These are phyloP conservation scores for Drosophila setifemur DNA, from an alignment of 1,140 invertebrate species.

Conservation along the genomic window DNA sequence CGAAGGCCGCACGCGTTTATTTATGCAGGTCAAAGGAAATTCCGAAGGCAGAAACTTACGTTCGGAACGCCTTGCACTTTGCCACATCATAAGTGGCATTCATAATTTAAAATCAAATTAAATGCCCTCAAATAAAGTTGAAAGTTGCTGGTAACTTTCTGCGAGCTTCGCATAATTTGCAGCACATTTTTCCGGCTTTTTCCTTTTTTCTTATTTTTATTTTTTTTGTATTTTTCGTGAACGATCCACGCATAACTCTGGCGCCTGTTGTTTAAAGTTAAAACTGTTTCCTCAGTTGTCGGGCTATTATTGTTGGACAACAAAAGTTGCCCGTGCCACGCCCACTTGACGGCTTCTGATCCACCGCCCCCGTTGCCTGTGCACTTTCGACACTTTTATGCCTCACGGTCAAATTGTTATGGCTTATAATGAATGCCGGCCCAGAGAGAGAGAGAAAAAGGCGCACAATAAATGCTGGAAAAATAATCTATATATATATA, in stretches of 20 bases:
- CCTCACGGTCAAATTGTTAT: constrained; percentile 74
- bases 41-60: constrained; percentile 18
- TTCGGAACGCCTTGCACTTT: constrained; percentile 40
- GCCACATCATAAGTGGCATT: constrained; percentile 52
- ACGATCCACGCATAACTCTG: constrained; percentile 40
- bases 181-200: constrained; percentile 24
- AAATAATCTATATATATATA: constrained; percentile 55
- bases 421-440: constrained; percentile 71
- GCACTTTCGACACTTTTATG: constrained; percentile 76
- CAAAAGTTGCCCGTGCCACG: constrained; percentile 52
- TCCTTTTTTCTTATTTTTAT: too few relatives aligned
- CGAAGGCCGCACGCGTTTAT: constrained; percentile 49
- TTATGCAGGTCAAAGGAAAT: constrained; percentile 53
- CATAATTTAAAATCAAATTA: constrained; percentile 60
- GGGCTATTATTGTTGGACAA: constrained; percentile 42
- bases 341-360: constrained; percentile 43
- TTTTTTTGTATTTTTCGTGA: too few relatives aligned
- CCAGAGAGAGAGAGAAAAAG: constrained; percentile 37
- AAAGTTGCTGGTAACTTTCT: background rate
- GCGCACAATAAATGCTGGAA: constrained; percentile 52
- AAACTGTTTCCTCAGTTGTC: constrained; percentile 44
- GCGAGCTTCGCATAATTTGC: constrained; percentile 18
- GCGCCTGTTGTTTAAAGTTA: constrained; percentile 11
- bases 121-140: constrained; percentile 46
- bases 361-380: constrained; percentile 19